Conservation (phyloP, 2,113 vertebrate genomes). For the Sigmodon hispidus region DNA sequence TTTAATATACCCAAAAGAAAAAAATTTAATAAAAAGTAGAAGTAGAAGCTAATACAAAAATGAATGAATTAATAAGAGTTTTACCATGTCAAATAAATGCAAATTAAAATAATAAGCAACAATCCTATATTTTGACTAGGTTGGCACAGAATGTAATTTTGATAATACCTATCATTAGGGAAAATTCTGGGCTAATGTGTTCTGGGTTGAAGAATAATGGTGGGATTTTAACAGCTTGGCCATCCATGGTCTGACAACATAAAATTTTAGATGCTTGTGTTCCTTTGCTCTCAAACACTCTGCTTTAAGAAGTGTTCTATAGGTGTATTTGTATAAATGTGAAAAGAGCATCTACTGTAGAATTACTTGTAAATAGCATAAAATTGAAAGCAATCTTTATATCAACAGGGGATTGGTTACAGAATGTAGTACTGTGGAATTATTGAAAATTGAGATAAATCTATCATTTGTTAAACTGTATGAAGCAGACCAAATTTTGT, state of each 20-base stretch:
- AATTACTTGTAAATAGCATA: slow-evolving; percentile 21
- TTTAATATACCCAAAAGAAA: background rate
- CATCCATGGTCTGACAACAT: background rate
- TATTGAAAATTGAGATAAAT: slow-evolving; percentile 34
- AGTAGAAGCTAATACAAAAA: background rate
- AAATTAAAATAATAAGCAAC: slow-evolving; percentile 10
- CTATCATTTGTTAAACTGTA: background rate
- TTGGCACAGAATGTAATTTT: background rate
- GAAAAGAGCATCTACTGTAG: background rate
- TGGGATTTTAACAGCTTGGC: background rate
- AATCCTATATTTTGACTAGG: background rate
- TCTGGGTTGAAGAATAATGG: background rate
- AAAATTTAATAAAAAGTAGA: background rate
- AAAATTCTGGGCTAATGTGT: background rate
- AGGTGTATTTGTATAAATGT: background rate
- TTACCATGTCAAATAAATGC: background rate
- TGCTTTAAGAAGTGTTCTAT: slow-evolving; percentile 3
- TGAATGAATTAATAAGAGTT: background rate
- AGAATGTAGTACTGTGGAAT: background rate
- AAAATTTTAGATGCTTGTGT: background rate
- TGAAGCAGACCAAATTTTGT: background rate
- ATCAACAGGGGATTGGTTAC: background rate
- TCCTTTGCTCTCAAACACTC: background rate
- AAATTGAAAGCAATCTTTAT: slow-evolving; percentile 37
- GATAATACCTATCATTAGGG: background rate